phyloP scores from a whole-genome alignment of 2,113 vertebrate genomes.

The Misgurnus mizolepis region DNA sequence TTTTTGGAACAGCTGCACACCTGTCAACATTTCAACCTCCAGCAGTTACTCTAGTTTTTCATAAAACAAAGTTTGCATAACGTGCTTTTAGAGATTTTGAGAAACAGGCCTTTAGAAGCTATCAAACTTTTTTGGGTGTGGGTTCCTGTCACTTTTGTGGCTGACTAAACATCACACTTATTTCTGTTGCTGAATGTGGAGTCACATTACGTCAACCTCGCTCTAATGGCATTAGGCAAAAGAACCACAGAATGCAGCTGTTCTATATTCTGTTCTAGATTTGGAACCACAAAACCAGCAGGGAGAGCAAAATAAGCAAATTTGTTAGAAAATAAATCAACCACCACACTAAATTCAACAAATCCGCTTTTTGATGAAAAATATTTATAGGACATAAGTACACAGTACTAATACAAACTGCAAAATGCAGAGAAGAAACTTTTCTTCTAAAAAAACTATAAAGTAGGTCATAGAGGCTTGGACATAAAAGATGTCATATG shows the following conservation, averaged over 20 bases:
- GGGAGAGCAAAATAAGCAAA: background rate
- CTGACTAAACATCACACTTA: background rate
- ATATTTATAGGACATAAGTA: background rate
- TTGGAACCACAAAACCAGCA: background rate
- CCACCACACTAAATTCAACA: background rate
- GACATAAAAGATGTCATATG: background rate
- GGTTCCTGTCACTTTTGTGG: background rate
- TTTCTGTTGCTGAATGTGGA: background rate
- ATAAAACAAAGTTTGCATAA: background rate
- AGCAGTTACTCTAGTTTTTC: background rate
- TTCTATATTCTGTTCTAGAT: slow-evolving; percentile 25
- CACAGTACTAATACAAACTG: slow-evolving; percentile 23
- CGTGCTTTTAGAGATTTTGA: background rate
- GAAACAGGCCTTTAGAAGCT: background rate
- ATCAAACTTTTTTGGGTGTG: background rate
- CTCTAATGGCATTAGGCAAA: slow-evolving; percentile 47
- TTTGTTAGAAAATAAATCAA: background rate
- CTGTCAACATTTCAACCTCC: slow-evolving; percentile 55
- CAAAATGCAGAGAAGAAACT: background rate
- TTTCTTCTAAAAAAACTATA: background rate
- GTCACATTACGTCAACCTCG: slow-evolving; percentile 6
- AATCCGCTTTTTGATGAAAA: background rate
- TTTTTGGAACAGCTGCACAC: slow-evolving; percentile 71
- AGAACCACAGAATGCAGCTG: slow-evolving; percentile 15
- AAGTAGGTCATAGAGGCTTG: background rate